Evolutionary conservation across 1,140 invertebrate genomes (phyloP), one percentile per base, ranked within the genome.

Genomic region (Macrocentrus cingulum): DNA sequence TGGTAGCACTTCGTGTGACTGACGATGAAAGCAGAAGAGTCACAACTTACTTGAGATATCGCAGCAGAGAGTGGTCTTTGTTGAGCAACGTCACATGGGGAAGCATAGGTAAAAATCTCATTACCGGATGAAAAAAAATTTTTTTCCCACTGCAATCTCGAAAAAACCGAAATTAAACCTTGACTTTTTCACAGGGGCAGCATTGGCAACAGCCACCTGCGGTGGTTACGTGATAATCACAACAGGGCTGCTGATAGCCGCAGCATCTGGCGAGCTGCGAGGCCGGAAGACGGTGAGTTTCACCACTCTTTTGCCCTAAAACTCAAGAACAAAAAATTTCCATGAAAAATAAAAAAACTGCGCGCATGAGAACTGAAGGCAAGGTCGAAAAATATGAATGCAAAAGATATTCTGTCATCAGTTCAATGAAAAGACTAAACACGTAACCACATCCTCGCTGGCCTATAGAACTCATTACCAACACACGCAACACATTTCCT

Each of bases 61-160:
- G 87, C 20, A 89, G 87, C 19, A 76, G 84, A 50, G 88, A 90
- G 75, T 90, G 88, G 88, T 85, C 86, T n/a, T 80, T 88, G 2
- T 72, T 89, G 44, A 87, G 83, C 56, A 89, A 87, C 55, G 82
- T 89, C 25, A 88, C 87, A 0, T 88, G 87, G 86, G 86, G 84
- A 82, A 55, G 82, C 79, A 64, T 88, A 83, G 77, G 87, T 86
- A 74, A 82, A 76, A n/a, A n/a, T n/a, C n/a, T n/a, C n/a, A n/a
- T n/a, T 76, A 22, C 9, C 45, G 44, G 25, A 18, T 16, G 18
- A 51, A 20, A n/a, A 52, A 52, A 2, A 52, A 39, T 36, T 11
- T 25, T 11, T 54, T 18, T 13, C 15, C 7, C 6, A 9, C 48
- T n/a, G n/a, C n/a, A n/a, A n/a, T n/a, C n/a, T n/a, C n/a, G n/a